Percentiles rank a stretch among this genome's conserved stretches.
phyloP scores from a whole-genome alignment of 2,888 invertebrate genomes.

The Chirona hameri region DNA sequence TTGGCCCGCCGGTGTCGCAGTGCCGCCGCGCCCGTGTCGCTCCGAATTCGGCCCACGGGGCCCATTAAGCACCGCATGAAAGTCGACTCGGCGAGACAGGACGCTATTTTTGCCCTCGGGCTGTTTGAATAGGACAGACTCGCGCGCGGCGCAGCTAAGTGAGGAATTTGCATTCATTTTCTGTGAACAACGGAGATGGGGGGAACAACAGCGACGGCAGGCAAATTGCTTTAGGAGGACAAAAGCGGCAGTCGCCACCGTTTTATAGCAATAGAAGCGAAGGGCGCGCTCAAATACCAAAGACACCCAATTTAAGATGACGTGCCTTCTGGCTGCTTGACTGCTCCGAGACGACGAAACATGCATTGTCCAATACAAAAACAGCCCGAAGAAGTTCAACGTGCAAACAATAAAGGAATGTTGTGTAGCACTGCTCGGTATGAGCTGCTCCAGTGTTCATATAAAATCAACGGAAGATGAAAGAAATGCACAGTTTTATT shows the following conservation, averaged over 20 bases:
- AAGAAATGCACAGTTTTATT: too few species aligned
- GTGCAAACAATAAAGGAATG: too few species aligned
- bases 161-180: constrained; percentile 24
- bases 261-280: neutral
- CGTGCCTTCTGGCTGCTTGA: neutral
- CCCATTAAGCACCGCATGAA: neutral
- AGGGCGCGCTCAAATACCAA: neutral
- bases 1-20: too few species aligned
- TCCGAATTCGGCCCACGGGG: neutral
- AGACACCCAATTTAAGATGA: neutral
- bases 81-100: neutral
- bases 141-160: neutral
- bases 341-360: neutral
- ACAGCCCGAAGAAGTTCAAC: too few species aligned
- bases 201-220: neutral
- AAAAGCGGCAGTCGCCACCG: neutral
- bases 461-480: too few species aligned
- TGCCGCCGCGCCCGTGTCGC: neutral
- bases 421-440: too few species aligned
- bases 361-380: too few species aligned
- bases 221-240: constrained; percentile 22
- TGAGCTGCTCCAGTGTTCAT: too few species aligned
- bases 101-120: neutral
- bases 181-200: neutral
- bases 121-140: neutral